Evolutionary conservation across 2,797 vertebrate genomes (phyloP), one percentile per base, ranked within the genome.

Genomic region (Myotis planiceps): DNA sequence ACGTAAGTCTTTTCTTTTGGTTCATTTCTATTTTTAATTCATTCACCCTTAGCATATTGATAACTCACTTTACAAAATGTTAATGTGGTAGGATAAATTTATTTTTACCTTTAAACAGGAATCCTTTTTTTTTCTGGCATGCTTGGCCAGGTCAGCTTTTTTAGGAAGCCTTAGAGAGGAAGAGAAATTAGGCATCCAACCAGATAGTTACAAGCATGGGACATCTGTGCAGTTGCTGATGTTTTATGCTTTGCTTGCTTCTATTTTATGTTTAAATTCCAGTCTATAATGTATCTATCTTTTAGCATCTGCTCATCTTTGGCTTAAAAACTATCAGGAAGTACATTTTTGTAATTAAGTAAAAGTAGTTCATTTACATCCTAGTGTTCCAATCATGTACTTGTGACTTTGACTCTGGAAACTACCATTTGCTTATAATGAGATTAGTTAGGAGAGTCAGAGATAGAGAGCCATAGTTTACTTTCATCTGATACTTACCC

Each of bases 71-170:
- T 42, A 65, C 47, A 66, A 37, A 87, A 79, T 87, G 81, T 86
- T 92, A 76, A 27, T 88, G 32, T 93, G 65, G 47, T 80, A 90
- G 58, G 58, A 32, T 65, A 72, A 21, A 39, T 82, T 81, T 89
- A 66, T 95, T 88, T 95, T 95, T 96, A 86, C 58, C 55, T 82
- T 85, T 72, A 68, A 78, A 89, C 42, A 88, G 63, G 80, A n/a
- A 27, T n/a, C 5, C n/a, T 79, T 63, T 87, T 66, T 55, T 3
- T 14, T 3, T 14, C 58, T 25, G 19, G 42, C 42, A 21, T 84
- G 29, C 13, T 65, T n/a, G 9, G 34, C 34, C 25, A 68, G 29
- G 13, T 55, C 60, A 37, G 66, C 32, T 74, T 76, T 78, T 88
- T 84, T 58, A 79, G 71, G 72, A 79, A 88, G 60, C 23, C 72